Evolutionary conservation across 2,797 vertebrate genomes (phyloP), one percentile per base, ranked within the genome.

Genomic region (Acanthurus tractus): DNA sequence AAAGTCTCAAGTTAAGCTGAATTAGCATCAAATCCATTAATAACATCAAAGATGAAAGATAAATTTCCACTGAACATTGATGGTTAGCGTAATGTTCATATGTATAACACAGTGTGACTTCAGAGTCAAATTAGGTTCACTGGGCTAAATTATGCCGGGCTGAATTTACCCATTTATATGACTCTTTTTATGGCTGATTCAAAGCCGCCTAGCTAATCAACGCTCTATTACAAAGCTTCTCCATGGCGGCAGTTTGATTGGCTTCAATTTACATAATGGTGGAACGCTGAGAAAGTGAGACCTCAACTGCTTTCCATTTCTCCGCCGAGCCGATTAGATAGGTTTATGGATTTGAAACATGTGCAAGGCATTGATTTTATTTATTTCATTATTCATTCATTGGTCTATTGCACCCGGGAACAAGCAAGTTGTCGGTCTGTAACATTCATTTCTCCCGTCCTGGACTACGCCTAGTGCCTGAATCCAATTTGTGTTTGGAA

Each of bases 241-340:
- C 88, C 87, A 82, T 92, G 84, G 88, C 84, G 79, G 86, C 86
- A 77, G 70, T 93, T 94, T 93, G 91, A 94, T 93, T 92, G 90
- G 92, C 91, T 90, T 88, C 90, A 93, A 93, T 94, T 94, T 94
- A 91, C 94, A 94, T 94, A 94, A 94, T 93, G 92, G 92, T 66
- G 70, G 79, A 90, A 91, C 77, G 76, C 88, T 79, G 83, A 84
- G 89, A 91, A 90, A 87, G 88, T 74, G 83, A 88, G 82, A 63
- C 83, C 84, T 86, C 85, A 81, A 91, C 86, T 84, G 90, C 86
- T 88, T 90, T 87, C 83, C 86, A 89, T 90, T 90, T 89, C 87
- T 89, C 85, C 46, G 38, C 79, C 44, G 63, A 86, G 87, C 87
- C 83, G 89, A 91, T 93, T 90, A 92, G 87, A 90, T 86, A 86